Evolutionary conservation across 2,113 vertebrate genomes (phyloP).

Genomic region (Oenanthe melanoleuca): DNA sequence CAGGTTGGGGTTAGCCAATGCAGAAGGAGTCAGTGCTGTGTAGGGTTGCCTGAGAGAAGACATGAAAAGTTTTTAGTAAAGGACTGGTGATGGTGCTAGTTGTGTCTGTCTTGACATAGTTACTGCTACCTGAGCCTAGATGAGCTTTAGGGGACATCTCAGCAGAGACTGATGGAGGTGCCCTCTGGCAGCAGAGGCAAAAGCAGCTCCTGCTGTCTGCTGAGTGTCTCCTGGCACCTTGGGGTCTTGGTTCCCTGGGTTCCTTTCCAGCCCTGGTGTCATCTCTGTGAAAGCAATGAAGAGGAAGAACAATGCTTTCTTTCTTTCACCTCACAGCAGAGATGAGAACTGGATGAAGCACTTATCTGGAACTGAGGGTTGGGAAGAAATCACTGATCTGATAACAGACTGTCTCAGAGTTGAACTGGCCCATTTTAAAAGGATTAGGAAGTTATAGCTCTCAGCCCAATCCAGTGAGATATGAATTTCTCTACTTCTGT

Average conservation of each 20-base stretch:
- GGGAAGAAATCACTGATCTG: not conserved
- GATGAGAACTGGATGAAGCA: not conserved
- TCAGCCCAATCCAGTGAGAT: not conserved
- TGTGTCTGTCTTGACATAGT: too few relatives aligned
- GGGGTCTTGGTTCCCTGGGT: not conserved
- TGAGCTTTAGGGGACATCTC: not conserved
- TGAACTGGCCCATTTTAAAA: not conserved
- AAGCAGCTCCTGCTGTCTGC: not conserved
- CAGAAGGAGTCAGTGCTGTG: too few relatives aligned
- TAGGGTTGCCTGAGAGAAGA: too few relatives aligned
- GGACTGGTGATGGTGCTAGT: too few relatives aligned
- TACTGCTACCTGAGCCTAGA: not conserved
- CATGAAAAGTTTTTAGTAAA: too few relatives aligned
- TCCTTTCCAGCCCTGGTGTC: not conserved
- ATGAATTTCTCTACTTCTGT: not conserved
- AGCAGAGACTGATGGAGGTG: accelerated
- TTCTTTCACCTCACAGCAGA: not conserved
- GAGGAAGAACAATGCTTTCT: not conserved
- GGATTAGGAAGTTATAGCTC: not conserved
- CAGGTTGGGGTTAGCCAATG: too few relatives aligned
- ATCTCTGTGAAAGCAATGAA: not conserved
- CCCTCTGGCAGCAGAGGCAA: not conserved
- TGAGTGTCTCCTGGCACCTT: not conserved
- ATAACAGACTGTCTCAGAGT: not conserved
- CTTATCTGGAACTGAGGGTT: not conserved